Evolutionary conservation across 2,888 invertebrate species (phyloP), one percentile per base, ranked within the genome.

Genomic region (Cerastis rubricosa): DNA sequence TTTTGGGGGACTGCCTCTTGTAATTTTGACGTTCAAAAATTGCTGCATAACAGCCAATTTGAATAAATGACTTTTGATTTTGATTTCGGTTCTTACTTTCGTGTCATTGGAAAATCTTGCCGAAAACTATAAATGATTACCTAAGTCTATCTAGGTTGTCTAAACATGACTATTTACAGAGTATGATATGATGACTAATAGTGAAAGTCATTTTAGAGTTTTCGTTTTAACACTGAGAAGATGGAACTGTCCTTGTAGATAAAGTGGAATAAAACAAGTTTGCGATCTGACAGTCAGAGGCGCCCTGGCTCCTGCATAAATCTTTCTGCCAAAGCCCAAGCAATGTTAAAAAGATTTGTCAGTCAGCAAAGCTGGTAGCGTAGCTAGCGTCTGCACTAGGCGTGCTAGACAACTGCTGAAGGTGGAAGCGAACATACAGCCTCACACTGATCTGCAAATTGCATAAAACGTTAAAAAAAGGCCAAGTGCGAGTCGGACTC

Each of bases 141-240:
- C 22, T 49, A 78, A 71, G 49, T 22, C 25, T 35, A 25, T 65
- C 49, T 57, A 64, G 81, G 81, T 74, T 80, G n/a, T 43, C 25
- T 43, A 47, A 78, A 80, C 43, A 65, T 35, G 7, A 9, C 19
- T 74, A 22, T 80, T 47, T 40, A 54, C 51, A 80, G 40, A 79
- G 25, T 22, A 25, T 19, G 69, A 71, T 47, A 40, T 47, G 49
- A 7, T 40, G 63, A 63, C 35, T 35, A 61, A 51, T 51, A 35
- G 51, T 45, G 51, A 71, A 63, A 77, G 45, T 54, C 6, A 0
- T 40, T 47, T 35, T 14, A 14, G 14, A 5, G 45, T 9, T 9
- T 45, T 25, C 8, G 22, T 40, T 35, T 45, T 25, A 9, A n/a
- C 17, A 12, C 19, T 22, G 12, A 71, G 22, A 35, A 35, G 35